Evolutionary conservation across 2,888 invertebrate species (phyloP).

Genomic region (Drosophila macrospina): DNA sequence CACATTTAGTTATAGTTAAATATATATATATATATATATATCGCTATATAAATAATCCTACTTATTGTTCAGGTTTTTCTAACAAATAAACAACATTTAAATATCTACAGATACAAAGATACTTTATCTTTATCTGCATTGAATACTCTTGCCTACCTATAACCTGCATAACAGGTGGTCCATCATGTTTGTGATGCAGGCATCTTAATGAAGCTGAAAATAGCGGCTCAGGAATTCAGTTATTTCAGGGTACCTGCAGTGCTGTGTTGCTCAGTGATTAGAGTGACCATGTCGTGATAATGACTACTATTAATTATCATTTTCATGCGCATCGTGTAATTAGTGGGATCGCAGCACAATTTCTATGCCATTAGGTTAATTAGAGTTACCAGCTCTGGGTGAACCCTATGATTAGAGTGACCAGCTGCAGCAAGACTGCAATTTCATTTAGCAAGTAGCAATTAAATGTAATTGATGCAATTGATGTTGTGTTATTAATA

Average conservation of each 20-base stretch:
- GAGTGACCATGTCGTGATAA: constrained; percentile 14
- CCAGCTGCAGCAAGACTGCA: neutral
- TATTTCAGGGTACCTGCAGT: neutral
- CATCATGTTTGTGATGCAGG: constrained; percentile 16
- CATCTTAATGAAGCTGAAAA: constrained; percentile 25
- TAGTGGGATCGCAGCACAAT: neutral
- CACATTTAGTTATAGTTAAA: constrained; percentile 3
- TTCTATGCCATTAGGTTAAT: constrained; percentile 11
- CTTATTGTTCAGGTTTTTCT: constrained; percentile 36
- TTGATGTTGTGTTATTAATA: neutral
- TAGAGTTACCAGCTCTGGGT: constrained; percentile 7
- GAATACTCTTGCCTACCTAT: constrained; percentile 1
- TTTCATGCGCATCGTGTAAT: constrained; percentile 11
- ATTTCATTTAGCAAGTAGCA: neutral
- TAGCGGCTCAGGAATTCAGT: constrained; percentile 12
- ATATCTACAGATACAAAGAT: neutral
- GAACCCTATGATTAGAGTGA: constrained; percentile 10
- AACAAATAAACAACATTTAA: neutral
- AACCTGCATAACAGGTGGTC: constrained; percentile 57
- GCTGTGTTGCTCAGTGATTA: constrained; percentile 11
- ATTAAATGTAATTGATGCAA: constrained; percentile 1
- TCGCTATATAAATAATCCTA: constrained; percentile 19
- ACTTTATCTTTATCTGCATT: constrained; percentile 36
- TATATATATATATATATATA: neutral
- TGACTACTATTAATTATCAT: neutral